Percentiles rank a stretch among this genome's conserved stretches.
These are phyloP conservation scores for Pomacea canaliculata DNA, from an alignment of 2,888 invertebrate species.

Conservation along the genomic window DNA sequence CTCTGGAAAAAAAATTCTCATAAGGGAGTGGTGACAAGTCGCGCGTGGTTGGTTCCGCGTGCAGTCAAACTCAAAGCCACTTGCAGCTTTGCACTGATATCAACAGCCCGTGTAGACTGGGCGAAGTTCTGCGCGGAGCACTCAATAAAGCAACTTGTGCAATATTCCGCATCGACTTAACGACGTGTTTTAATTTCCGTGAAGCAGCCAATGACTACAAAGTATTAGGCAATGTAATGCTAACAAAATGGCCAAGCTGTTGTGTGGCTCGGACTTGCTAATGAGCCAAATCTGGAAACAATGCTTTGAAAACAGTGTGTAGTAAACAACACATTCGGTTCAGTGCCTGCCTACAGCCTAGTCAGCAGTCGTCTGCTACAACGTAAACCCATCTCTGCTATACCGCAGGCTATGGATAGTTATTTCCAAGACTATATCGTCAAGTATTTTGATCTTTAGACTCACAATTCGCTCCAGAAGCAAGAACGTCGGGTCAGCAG, in stretches of 20 bases:
- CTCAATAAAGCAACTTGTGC: constrained; percentile 21
- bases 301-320: constrained; percentile 5
- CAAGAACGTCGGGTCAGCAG: constrained; percentile 4
- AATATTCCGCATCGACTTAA: neutral
- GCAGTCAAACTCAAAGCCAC: constrained; percentile 25
- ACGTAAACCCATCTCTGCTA: neutral
- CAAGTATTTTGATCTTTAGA: neutral
- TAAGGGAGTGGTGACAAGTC: constrained; percentile 23
- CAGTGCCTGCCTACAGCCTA: neutral
- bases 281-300: constrained; percentile 23
- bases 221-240: constrained; percentile 24
- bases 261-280: constrained; percentile 24
- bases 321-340: neutral
- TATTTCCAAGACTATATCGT: neutral
- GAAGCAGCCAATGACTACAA: constrained; percentile 27
- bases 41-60: constrained; percentile 27
- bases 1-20: neutral
- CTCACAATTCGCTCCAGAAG: constrained; percentile 9
- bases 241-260: constrained; percentile 23
- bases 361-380: constrained; percentile 1
- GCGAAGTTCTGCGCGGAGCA: constrained; percentile 5
- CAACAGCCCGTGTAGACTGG: constrained; percentile 13
- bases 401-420: too few species aligned
- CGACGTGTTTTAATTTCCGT: constrained; percentile 20
- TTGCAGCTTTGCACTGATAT: constrained; percentile 25